Conservation (phyloP, 1,140 invertebrate genomes). For the Popillia japonica region DNA sequence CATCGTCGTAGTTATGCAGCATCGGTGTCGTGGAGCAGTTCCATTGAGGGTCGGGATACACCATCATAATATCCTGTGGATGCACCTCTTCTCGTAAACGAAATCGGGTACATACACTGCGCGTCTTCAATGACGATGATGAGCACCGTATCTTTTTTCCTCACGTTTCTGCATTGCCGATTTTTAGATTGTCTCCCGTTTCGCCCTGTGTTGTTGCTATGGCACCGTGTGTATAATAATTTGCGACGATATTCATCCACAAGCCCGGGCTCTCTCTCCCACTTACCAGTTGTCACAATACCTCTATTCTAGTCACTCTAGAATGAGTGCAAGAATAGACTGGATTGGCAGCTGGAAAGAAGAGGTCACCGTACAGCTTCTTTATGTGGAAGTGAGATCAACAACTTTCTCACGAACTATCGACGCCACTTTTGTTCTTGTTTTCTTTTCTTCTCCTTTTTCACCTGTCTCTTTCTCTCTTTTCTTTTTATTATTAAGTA, state of each 20-base stretch:
- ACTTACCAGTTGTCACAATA: slow-evolving; percentile 24
- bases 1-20: slow-evolving; percentile 61
- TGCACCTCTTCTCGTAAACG: background rate
- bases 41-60: slow-evolving; percentile 60
- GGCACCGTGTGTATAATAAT: slow-evolving; percentile 14
- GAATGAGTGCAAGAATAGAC: slow-evolving; percentile 26
- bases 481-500: too few relatives aligned
- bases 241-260: slow-evolving; percentile 16
- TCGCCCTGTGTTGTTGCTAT: slow-evolving; percentile 20
- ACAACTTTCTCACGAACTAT: slow-evolving; percentile 19
- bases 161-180: slow-evolving; percentile 17
- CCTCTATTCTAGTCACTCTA: background rate
- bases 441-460: slow-evolving; percentile 10
- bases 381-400: slow-evolving; percentile 12
- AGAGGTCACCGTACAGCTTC: slow-evolving; percentile 12
- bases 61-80: slow-evolving; percentile 55
- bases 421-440: slow-evolving; percentile 24
- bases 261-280: slow-evolving; percentile 4
- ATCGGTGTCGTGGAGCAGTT: slow-evolving; percentile 57
- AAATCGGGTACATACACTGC: background rate
- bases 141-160: slow-evolving; percentile 10
- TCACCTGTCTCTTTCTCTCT: background rate
- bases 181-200: too few relatives aligned
- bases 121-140: too few relatives aligned
- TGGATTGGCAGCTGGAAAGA: slow-evolving; percentile 30